Evolutionary conservation across 2,113 vertebrate genomes (phyloP).

Genomic region (Salvelinus alpinus): DNA sequence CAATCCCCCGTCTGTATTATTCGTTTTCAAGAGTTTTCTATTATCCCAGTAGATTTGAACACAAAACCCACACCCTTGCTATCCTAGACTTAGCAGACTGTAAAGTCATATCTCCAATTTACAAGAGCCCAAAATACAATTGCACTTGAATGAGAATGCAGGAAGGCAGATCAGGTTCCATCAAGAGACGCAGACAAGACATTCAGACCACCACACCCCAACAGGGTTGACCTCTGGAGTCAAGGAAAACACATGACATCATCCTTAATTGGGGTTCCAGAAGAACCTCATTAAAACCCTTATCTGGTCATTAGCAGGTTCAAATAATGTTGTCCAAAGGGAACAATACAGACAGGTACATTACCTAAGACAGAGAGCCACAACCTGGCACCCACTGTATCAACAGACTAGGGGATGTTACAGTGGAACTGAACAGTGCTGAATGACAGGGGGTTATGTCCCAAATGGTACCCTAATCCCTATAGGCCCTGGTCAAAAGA

Average conservation of each 20-base stretch:
- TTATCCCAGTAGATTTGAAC: conserved; percentile 25
- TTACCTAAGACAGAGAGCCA: not conserved
- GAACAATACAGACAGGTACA: conserved; percentile 29
- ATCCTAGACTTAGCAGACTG: conserved; percentile 4
- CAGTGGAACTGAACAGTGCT: not conserved
- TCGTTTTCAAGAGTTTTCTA: conserved; percentile 42
- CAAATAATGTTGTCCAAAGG: conserved; percentile 25
- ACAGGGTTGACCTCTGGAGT: conserved; percentile 31
- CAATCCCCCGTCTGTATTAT: conserved; percentile 17
- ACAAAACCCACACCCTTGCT: conserved; percentile 16
- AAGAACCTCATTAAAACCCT: conserved; percentile 24
- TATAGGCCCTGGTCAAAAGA: not conserved
- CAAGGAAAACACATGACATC: conserved; percentile 52
- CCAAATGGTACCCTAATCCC: not conserved
- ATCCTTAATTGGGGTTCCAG: conserved; percentile 20
- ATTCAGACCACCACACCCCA: not conserved
- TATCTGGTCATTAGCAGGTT: conserved; percentile 47
- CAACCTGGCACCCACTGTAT: conserved; percentile 11
- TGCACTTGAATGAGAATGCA: not conserved
- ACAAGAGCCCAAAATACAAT: conserved; percentile 22
- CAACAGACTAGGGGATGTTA: conserved; percentile 14
- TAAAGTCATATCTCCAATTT: conserved; percentile 31
- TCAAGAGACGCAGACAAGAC: conserved; percentile 3
- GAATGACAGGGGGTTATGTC: not conserved
- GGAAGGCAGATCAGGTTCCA: conserved; percentile 36